Conservation (phyloP, 2,888 invertebrate species). For the Timema cristinae region DNA sequence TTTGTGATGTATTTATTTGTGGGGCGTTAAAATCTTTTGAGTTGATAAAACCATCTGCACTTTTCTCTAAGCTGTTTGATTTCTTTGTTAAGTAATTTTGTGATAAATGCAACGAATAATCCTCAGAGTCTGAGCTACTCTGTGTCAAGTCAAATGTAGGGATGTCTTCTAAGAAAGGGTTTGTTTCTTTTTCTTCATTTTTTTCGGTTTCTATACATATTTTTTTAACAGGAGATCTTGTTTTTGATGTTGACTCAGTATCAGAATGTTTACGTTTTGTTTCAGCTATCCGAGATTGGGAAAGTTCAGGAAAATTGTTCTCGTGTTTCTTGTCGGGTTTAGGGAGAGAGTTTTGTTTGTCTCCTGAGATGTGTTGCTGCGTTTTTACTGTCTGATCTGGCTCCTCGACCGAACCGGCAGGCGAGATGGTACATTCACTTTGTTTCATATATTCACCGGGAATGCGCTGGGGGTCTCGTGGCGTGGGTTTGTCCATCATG, state of each 20-base stretch:
- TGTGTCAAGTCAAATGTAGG: conserved; percentile 11
- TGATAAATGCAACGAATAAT: not conserved
- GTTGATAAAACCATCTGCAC: not conserved
- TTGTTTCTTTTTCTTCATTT: not conserved
- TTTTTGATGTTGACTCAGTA: not conserved
- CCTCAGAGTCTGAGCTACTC: conserved; percentile 6
- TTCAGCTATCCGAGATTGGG: not conserved
- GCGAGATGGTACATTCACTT: no score
- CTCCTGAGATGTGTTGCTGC: no score
- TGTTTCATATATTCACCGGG: no score
- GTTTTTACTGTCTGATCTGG: no score
- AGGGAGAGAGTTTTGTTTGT: no score
- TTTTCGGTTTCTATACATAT: not conserved
- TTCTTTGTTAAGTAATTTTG: not conserved
- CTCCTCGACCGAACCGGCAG: no score
- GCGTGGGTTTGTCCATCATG: not conserved
- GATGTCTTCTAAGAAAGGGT: not conserved
- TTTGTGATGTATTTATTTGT: not conserved
- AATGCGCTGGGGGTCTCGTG: not conserved
- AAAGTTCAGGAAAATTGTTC: not conserved
- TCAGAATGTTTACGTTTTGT: conserved; percentile 12
- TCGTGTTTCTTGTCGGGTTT: not conserved
- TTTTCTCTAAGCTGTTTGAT: not conserved
- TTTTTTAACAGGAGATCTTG: not conserved
- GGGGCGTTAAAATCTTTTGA: not conserved